Percentiles rank a stretch among this genome's conserved stretches.
Conservation (phyloP, 2,797 vertebrate genomes). For the Myotis planiceps region DNA sequence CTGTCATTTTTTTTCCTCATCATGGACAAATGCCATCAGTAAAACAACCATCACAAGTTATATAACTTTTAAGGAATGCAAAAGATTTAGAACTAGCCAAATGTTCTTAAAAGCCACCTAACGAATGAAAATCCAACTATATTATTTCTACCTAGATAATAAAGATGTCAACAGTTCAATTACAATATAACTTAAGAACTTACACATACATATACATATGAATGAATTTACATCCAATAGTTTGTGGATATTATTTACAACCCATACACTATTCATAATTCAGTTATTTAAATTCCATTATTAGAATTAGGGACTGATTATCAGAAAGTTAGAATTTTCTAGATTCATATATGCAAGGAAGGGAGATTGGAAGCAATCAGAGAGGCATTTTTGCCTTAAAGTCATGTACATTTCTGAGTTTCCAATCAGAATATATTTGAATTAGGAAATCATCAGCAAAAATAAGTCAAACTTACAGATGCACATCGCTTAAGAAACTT, state of each 20-base stretch:
- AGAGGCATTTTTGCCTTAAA: neutral
- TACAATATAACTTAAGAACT: neutral
- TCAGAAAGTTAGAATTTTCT: constrained; percentile 19
- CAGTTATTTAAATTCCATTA: neutral
- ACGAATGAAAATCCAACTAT: neutral
- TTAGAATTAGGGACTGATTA: constrained; percentile 5
- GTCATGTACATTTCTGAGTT: neutral
- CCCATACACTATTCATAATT: neutral
- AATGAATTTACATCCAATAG: neutral
- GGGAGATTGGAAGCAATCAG: neutral
- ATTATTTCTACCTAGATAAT: neutral
- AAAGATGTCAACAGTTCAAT: constrained; percentile 11
- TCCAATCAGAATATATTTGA: neutral
- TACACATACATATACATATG: neutral
- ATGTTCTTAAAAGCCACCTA: constrained; percentile 31
- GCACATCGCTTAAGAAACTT: neutral
- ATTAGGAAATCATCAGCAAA: neutral
- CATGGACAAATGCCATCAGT: constrained; percentile 42
- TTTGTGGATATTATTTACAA: constrained; percentile 4
- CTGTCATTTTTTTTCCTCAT: neutral
- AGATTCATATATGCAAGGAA: neutral
- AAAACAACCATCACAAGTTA: constrained; percentile 36
- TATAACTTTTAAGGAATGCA: constrained; percentile 25
- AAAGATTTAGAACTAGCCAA: neutral
- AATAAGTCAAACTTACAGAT: neutral